A percentile compares a stretch with the other conserved stretches of the same genome.
These are phyloP conservation scores for Merops nubicus DNA, from an alignment of 2,113 vertebrate genomes.

Conservation along the genomic window DNA sequence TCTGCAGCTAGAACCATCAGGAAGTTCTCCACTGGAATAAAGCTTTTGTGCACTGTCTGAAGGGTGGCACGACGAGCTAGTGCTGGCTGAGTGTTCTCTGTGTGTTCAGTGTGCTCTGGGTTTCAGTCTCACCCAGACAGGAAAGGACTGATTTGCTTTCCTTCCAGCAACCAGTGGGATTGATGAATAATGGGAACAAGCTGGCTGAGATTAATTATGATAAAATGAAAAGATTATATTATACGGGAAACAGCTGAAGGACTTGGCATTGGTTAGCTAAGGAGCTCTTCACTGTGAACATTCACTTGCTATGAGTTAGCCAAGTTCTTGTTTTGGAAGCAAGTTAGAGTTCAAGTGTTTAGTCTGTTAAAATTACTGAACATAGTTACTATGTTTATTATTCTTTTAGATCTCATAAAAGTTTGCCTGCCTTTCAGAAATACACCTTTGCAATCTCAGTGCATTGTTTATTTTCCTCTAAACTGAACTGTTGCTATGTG, in stretches of 20 bases:
- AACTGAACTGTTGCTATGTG: neutral
- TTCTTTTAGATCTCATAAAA: neutral
- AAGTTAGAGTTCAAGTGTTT: neutral
- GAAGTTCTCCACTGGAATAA: neutral
- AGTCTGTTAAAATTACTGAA: neutral
- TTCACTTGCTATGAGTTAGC: neutral
- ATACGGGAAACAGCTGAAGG: neutral
- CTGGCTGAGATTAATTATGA: neutral
- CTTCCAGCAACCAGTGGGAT: neutral
- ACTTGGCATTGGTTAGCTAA: slow-evolving; percentile 1
- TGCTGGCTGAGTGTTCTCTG: neutral
- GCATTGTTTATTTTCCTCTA: neutral
- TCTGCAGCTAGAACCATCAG: neutral
- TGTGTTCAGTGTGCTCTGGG: neutral
- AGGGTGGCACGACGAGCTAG: neutral
- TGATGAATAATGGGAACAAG: neutral
- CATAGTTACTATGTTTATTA: neutral
- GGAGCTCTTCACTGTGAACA: neutral
- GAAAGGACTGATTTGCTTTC: slow-evolving; percentile 13
- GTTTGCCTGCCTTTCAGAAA: neutral
- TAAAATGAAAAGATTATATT: neutral
- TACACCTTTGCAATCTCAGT: neutral
- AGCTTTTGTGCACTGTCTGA: neutral
- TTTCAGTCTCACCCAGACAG: neutral
- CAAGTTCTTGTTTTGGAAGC: neutral